These are phyloP conservation scores for Falco peregrinus DNA, from an alignment of 2,797 vertebrate genomes.

Conservation along the genomic window DNA sequence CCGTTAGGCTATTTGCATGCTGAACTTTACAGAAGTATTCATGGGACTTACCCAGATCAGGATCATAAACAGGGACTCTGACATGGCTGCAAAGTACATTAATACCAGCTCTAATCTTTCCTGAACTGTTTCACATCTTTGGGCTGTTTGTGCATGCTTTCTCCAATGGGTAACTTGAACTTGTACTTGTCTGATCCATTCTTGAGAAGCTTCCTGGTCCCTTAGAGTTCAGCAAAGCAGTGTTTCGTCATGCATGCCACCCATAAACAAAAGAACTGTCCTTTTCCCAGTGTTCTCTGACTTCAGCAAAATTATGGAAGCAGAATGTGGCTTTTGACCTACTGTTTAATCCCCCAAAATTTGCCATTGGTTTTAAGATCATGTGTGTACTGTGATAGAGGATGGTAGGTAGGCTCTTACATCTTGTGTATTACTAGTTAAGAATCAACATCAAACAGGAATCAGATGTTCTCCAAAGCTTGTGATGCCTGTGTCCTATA, in stretches of 20 bases:
- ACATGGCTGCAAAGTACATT: neutral
- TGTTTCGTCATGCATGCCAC: neutral
- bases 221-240: neutral
- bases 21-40: neutral
- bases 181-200: neutral
- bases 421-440: neutral
- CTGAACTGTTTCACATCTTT: neutral
- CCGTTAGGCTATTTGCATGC: neutral
- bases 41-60: neutral
- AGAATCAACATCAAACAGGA: neutral
- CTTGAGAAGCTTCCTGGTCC: neutral
- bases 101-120: neutral
- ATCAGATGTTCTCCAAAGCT: neutral
- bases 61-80: neutral
- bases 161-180: neutral
- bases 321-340: neutral
- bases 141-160: neutral
- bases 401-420: neutral
- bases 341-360: neutral
- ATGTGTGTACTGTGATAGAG: no score
- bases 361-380: neutral
- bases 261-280: neutral
- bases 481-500: neutral
- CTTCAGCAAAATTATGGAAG: neutral
- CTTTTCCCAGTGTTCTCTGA: neutral